Evolutionary conservation across 2,113 vertebrate genomes (phyloP).

Genomic region (Malurus melanocephalus): DNA sequence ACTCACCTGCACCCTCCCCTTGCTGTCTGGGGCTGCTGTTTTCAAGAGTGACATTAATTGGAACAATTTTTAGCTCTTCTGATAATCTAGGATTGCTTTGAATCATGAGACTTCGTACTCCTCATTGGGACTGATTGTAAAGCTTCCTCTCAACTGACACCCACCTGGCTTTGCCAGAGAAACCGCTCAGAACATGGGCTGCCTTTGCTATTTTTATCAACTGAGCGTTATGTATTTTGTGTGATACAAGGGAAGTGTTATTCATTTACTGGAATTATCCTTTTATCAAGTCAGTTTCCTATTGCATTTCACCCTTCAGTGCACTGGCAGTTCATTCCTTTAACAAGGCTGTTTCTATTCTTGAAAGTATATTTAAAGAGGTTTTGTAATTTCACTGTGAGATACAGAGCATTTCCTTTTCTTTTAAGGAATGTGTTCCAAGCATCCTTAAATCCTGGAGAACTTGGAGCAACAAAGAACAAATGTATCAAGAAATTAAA

Average conservation of each 20-base stretch:
- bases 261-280: constrained; percentile 67
- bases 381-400: neutral
- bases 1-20: neutral
- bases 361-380: constrained; percentile 25
- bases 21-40: neutral
- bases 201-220: neutral
- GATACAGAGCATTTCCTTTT: neutral
- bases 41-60: neutral
- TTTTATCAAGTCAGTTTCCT: constrained; percentile 65
- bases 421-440: neutral
- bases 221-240: neutral
- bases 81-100: neutral
- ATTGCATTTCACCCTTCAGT: constrained; percentile 63
- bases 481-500: neutral
- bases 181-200: neutral
- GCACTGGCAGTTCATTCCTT: constrained; percentile 41
- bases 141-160: neutral
- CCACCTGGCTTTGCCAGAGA: neutral
- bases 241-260: constrained; percentile 55
- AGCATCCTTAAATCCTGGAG: neutral
- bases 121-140: neutral
- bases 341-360: constrained; percentile 50
- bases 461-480: neutral
- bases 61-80: neutral
- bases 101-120: neutral